Percentiles rank a stretch among this genome's conserved stretches.
Evolutionary conservation across 2,113 vertebrate species (phyloP).

Genomic region (Capreolus pygargus): DNA sequence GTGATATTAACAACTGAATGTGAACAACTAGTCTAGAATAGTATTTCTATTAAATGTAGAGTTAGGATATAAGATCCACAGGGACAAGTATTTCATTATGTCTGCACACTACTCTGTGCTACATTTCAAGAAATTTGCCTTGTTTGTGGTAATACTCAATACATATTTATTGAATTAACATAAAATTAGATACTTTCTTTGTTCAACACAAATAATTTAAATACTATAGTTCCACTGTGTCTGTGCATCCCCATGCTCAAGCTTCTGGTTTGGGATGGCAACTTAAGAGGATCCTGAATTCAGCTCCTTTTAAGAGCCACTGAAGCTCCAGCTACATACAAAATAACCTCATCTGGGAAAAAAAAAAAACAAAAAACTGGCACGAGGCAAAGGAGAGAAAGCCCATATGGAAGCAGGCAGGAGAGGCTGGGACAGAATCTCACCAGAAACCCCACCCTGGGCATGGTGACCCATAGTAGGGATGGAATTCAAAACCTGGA

Average conservation of each 20-base stretch:
- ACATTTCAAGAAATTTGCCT: background rate
- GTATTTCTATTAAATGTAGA: conserved; percentile 12
- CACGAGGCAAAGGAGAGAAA: background rate
- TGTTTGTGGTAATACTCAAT: conserved; percentile 8
- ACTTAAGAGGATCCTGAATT: background rate
- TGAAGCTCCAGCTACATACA: background rate
- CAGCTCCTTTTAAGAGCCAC: background rate
- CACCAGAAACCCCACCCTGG: background rate
- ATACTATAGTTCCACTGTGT: background rate
- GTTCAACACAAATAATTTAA: conserved; percentile 38
- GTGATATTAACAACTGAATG: conserved; percentile 44
- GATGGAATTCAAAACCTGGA: background rate
- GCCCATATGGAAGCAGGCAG: background rate
- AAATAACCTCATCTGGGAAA: background rate
- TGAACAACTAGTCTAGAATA: conserved; percentile 50
- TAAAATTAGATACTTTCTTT: conserved; percentile 33
- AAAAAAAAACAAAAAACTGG: background rate
- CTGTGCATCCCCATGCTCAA: background rate
- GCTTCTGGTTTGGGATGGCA: background rate
- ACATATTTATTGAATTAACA: conserved; percentile 18
- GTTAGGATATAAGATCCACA: background rate
- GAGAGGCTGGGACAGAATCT: background rate
- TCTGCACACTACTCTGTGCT: background rate
- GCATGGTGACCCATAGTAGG: too few relatives aligned
- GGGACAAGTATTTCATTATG: background rate